phyloP scores from a whole-genome alignment of 2,113 vertebrate genomes.

The Ascaphus truei region DNA sequence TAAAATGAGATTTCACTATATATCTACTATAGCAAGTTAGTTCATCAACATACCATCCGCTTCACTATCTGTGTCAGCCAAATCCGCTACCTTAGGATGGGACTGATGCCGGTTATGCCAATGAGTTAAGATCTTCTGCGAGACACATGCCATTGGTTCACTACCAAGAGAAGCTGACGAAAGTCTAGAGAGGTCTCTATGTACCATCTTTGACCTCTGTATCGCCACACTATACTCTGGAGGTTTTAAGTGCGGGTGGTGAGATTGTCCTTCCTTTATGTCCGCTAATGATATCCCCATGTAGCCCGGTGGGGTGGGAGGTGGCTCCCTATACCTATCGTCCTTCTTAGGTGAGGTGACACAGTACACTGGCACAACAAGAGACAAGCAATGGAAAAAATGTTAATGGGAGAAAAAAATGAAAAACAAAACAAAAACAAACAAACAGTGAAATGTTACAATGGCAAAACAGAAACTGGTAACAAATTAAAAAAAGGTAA shows the following conservation, averaged over 20 bases:
- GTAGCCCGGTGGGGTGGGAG: constrained; percentile 95
- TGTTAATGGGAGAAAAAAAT: constrained; percentile 65
- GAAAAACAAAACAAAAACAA: constrained; percentile 60
- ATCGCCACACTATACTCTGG: constrained; percentile 96
- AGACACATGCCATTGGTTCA: constrained; percentile 55
- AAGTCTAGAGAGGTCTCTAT: constrained; percentile 63
- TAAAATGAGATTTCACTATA: constrained; percentile 39
- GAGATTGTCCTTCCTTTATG: constrained; percentile 70
- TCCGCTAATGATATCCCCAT: constrained; percentile 91
- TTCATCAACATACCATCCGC: constrained; percentile 82
- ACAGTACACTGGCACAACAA: constrained; percentile 88
- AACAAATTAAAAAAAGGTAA: constrained; percentile 51
- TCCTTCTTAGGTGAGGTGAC: constrained; percentile 93
- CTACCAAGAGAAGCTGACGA: constrained; percentile 56
- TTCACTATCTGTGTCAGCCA: constrained; percentile 76
- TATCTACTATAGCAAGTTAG: constrained; percentile 30
- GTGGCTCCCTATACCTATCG: constrained; percentile 90
- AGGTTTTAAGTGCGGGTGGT: constrained; percentile 82
- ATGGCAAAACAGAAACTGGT: constrained; percentile 63
- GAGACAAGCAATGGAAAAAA: constrained; percentile 65
- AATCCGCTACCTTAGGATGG: constrained; percentile 53
- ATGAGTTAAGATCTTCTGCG: constrained; percentile 66
- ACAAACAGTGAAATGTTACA: constrained; percentile 70
- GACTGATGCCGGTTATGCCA: constrained; percentile 57
- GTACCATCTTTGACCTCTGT: constrained; percentile 93